phyloP scores from a whole-genome alignment of 2,797 vertebrate genomes.

The Catamblyrhynchus diadema region DNA sequence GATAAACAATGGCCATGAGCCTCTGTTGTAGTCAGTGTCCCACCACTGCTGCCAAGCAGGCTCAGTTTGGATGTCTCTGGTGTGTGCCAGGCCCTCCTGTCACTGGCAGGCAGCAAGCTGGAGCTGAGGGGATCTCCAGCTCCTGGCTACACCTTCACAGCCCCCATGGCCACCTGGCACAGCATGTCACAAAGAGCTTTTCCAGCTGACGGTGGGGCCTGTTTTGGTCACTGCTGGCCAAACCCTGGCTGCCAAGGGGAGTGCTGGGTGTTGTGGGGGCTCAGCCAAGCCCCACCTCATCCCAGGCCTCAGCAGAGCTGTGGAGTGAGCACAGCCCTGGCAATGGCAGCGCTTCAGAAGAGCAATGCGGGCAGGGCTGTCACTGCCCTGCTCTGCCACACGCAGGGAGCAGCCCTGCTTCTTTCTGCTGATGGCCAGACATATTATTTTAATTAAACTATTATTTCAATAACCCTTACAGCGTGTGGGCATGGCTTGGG shows the following conservation, averaged over 20 bases:
- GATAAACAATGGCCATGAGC: background rate
- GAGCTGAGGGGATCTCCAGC: background rate
- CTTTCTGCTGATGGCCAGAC: background rate
- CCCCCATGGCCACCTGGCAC: accelerated
- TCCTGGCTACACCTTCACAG: background rate
- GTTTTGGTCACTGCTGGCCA: background rate
- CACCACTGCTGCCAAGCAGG: background rate
- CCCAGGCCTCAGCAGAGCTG: background rate
- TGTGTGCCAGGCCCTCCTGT: background rate
- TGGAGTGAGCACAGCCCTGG: background rate
- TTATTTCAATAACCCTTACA: background rate
- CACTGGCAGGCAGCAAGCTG: background rate
- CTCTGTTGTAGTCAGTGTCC: background rate
- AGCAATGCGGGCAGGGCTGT: background rate
- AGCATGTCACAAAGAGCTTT: background rate
- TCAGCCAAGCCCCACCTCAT: background rate
- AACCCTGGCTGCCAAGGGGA: background rate
- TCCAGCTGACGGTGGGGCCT: background rate
- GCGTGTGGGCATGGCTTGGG: background rate
- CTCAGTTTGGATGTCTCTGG: background rate
- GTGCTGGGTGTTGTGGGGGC: background rate
- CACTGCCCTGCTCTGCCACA: background rate
- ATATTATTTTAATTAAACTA: background rate
- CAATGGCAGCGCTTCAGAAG: background rate
- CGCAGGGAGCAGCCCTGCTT: background rate